Evolutionary conservation across 2,113 vertebrate species (phyloP), one percentile per base, ranked within the genome.

Genomic region (Perca flavescens): DNA sequence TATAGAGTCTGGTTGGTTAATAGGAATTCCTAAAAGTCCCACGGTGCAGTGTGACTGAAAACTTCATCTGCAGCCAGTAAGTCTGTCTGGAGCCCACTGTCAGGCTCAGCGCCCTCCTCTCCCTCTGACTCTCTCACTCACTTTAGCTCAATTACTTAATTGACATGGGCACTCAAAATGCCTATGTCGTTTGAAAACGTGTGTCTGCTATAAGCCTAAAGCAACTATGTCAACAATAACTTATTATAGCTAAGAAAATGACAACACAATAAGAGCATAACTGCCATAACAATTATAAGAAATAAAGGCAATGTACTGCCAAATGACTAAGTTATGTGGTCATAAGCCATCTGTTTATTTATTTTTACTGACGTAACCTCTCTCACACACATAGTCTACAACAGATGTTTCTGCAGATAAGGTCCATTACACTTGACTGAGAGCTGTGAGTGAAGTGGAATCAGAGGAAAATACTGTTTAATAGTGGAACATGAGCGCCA

Each of bases 1-100:
- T 69, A 46, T 40, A 77, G 60, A 76, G 69, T 77, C 36, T 12
- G 74, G 67, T 19, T 16, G 81, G 54, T 34, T 52, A n/a, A 46
- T 54, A 7, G 71, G 76, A 83, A 87, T 19, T 72, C 68, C 75
- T 56, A 10, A 66, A 67, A 31, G 77, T 76, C 75, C 80, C 53
- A 54, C 75, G 31, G 78, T 7, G 78, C 76, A 49, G 84, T 13
- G 60, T 58, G 79, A 81, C 4, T 77, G 65, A 71, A 82, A 88
- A 87, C 78, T 88, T 87, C 71, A 90, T 88, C 56, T 85, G 84
- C 74, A 78, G 90, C 71, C 74, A 16, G 31, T 9, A 15, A 62
- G 54, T 70, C 43, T 60, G 81, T 71, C 34, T 34, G 84, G 52
- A 72, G 79, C 69, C 22, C 60, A 21, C n/a, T 2, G 61, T 43